Evolutionary conservation across 2,113 vertebrate genomes (phyloP).

Genomic region (Podilymbus podiceps): DNA sequence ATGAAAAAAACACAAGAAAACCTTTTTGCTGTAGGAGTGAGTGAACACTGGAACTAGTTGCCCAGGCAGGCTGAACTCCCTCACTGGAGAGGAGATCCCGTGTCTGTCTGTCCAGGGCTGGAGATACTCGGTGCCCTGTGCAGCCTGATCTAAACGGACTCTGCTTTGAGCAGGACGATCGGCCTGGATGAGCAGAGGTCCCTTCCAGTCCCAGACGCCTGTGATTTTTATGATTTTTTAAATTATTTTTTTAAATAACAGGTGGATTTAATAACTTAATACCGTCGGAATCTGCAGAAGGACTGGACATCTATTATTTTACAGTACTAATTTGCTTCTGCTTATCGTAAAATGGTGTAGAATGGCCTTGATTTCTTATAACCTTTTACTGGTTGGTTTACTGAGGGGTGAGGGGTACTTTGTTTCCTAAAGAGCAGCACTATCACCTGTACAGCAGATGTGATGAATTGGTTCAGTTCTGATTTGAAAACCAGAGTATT

Average conservation of each 20-base stretch:
- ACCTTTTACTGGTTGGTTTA: neutral
- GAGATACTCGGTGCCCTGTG: neutral
- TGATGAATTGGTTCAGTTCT: neutral
- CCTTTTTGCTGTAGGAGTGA: neutral
- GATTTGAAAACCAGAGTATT: neutral
- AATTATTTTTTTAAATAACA: neutral
- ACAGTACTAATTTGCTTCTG: neutral
- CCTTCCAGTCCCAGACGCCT: neutral
- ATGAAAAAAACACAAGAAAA: neutral
- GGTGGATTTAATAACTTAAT: neutral
- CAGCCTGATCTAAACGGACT: neutral
- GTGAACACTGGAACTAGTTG: no score
- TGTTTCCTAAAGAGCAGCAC: neutral
- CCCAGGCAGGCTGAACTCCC: neutral
- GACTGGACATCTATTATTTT: neutral
- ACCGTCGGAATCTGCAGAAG: neutral
- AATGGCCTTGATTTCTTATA: neutral
- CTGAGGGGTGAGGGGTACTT: neutral
- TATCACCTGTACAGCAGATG: neutral
- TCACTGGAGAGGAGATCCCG: accelerated
- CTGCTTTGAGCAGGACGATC: neutral
- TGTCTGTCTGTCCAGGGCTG: neutral
- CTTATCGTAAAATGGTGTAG: neutral
- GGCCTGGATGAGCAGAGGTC: neutral
- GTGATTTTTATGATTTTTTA: neutral